Conservation (phyloP, 2,113 vertebrate genomes). For the Notothenia coriiceps region DNA sequence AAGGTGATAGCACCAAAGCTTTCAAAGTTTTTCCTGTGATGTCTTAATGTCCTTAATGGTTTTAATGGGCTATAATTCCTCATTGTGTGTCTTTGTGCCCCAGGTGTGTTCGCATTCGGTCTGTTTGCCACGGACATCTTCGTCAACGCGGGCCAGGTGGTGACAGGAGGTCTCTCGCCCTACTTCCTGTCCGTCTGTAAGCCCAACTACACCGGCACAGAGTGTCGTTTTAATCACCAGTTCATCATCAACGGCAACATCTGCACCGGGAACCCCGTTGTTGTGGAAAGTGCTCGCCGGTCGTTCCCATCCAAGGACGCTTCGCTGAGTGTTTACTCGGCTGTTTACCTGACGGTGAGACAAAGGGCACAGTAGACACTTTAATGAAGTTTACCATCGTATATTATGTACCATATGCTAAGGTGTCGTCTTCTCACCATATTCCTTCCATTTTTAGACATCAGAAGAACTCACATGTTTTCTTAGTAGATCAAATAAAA, state of each 20-base stretch:
- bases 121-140: constrained; percentile 99
- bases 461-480: background rate
- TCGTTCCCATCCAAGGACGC: constrained; percentile 99
- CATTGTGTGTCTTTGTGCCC: constrained; percentile 16
- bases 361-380: background rate
- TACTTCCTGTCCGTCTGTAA: constrained; percentile 98
- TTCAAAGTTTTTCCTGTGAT: constrained; percentile 3
- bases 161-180: constrained; percentile 94
- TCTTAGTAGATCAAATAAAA: too few relatives aligned
- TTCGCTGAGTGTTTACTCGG: constrained; percentile 95
- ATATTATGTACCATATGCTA: background rate
- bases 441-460: background rate
- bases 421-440: too few relatives aligned
- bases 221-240: constrained; percentile 91
- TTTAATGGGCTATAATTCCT: background rate
- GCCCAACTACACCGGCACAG: constrained; percentile 94
- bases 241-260: constrained; percentile 93
- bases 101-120: constrained; percentile 98
- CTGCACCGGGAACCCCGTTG: constrained; percentile 91
- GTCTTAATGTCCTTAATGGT: background rate
- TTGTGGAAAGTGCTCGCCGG: constrained; percentile 92
- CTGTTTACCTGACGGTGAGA: constrained; percentile 95
- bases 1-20: background rate
- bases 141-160: constrained; percentile 97
- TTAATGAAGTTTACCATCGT: background rate